phyloP scores from a whole-genome alignment of 2,797 vertebrate species.

The Betta splendens region DNA sequence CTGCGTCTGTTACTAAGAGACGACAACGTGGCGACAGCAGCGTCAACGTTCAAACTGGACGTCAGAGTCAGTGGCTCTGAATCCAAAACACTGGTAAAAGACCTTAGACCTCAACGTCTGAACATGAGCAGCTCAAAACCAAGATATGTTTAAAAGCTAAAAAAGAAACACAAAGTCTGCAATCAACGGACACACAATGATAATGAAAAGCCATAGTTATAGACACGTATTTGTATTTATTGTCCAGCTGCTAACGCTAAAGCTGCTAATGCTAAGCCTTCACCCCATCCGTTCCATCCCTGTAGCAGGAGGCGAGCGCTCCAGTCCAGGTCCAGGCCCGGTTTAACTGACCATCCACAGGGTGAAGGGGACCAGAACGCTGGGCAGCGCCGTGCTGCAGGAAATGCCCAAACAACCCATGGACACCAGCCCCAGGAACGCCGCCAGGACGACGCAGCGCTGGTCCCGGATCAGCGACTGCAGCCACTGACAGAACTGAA shows the following conservation, averaged over 20 bases:
- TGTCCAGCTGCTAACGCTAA: slow-evolving; percentile 2
- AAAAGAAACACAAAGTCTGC: not conserved
- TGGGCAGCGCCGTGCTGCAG: slow-evolving; percentile 82
- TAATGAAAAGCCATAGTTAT: not conserved
- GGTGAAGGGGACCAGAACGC: slow-evolving; percentile 88
- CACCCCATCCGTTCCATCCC: not conserved
- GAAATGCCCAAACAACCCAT: slow-evolving; percentile 84
- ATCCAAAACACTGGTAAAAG: too few relatives aligned
- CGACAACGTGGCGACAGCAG: not conserved
- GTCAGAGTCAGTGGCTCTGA: too few relatives aligned
- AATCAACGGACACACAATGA: not conserved
- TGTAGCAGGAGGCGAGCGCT: too few relatives aligned
- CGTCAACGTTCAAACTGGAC: not conserved
- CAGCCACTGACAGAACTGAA: slow-evolving; percentile 90
- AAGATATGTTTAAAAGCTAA: too few relatives aligned
- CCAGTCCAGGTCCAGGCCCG: too few relatives aligned
- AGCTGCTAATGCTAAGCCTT: slow-evolving; percentile 19
- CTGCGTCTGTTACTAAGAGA: not conserved
- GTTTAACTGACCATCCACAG: slow-evolving; percentile 94
- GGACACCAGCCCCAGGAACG: slow-evolving; percentile 83
- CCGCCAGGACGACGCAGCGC: slow-evolving; percentile 83
- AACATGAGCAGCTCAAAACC: too few relatives aligned
- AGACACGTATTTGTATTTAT: not conserved
- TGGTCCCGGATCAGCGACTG: slow-evolving; percentile 92
- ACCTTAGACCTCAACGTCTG: too few relatives aligned